These are phyloP conservation scores for Aphelocoma californica DNA, from an alignment of 2,797 vertebrate genomes.

Conservation along the genomic window DNA sequence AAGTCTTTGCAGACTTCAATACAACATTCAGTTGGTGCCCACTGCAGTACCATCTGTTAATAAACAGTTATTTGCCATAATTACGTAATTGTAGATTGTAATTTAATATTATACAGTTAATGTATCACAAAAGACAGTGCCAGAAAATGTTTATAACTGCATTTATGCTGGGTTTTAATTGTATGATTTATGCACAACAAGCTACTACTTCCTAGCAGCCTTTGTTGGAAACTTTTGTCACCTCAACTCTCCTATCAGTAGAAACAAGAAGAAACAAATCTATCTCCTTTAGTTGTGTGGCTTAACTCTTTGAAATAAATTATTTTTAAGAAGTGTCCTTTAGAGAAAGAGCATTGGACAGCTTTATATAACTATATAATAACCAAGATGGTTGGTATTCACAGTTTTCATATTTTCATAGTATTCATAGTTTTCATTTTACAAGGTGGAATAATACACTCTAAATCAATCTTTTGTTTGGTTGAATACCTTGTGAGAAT, in stretches of 20 bases:
- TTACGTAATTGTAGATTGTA: background rate
- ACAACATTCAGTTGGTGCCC: constrained; percentile 81
- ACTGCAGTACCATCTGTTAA: constrained; percentile 83
- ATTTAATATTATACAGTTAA: background rate
- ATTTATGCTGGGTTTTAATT: background rate
- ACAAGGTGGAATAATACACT: background rate
- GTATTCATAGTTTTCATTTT: background rate
- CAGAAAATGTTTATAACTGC: background rate
- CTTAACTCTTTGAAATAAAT: background rate
- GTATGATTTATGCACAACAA: background rate
- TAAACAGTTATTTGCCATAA: constrained; percentile 26
- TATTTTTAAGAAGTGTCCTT: background rate
- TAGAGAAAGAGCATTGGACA: background rate
- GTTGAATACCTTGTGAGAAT: constrained; percentile 85
- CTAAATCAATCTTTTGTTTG: background rate
- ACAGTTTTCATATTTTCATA: background rate
- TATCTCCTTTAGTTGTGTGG: background rate
- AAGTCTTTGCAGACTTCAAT: constrained; percentile 82
- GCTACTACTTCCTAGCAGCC: background rate
- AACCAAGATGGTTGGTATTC: background rate
- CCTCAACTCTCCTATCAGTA: background rate
- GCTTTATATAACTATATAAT: background rate
- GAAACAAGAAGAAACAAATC: background rate
- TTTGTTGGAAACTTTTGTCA: background rate
- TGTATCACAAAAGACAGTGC: background rate